Evolutionary conservation across 1,140 invertebrate genomes (phyloP), one percentile per base, ranked within the genome.

Genomic region (Ceratosolen solmsi): DNA sequence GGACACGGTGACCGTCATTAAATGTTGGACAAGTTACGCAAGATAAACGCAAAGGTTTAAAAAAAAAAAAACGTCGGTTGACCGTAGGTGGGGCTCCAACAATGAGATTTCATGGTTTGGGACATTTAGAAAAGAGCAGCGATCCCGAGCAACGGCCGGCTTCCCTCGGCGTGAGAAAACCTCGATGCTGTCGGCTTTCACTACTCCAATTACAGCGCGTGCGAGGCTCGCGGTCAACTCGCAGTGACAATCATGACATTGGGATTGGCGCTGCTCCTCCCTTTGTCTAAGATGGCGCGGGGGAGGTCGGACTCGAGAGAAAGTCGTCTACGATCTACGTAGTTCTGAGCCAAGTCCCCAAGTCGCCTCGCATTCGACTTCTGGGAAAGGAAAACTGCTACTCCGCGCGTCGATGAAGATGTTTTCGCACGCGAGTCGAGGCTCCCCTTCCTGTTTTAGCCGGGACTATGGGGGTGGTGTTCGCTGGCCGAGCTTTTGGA

Each of bases 171-270:
- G 84, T 86, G 85, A 82, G 86, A 87, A 87, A 87, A 79, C 68
- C 70, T 65, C 36, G n/a, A n/a, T 30, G 81, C 58, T 63, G 79
- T 54, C 27, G 70, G 86, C 86, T 88, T 88, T 88, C 87, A 87
- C 87, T 87, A 58, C 71, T 86, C 41, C 79, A 85, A 88, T 87
- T 86, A 84, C 84, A 70, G 27, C 27, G 78, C 22, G 41, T 56
- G 49, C 33, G 51, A 22, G 30, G 2, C 82, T 70, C 80, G 81
- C 79, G 84, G 82, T 86, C 85, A 77, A 20, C 63, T 80, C 60
- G 68, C 68, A 82, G 78, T 82, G 83, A 84, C 84, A 86, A 83
- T 87, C 86, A 87, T 87, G 87, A 88, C 86, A 88, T 88, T 87
- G 87, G 85, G 38, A 58, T 46, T 60, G 51, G 33, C 22, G 7